Evolutionary conservation across 2,113 vertebrate genomes (phyloP).

Genomic region (Lipotes vexillifer): DNA sequence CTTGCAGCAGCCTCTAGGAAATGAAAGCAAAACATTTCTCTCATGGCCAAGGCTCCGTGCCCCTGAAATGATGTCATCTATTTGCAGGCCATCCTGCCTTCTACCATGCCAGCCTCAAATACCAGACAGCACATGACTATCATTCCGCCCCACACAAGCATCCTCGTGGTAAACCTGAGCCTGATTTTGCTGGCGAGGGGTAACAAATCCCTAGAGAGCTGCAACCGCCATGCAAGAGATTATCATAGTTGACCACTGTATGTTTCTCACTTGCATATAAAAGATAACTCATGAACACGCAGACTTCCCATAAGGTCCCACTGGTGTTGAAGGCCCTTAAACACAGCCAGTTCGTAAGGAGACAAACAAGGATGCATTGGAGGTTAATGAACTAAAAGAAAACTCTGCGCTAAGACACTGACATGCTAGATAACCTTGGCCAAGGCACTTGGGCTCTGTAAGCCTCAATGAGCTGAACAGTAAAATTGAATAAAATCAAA

Average conservation of each 20-base stretch:
- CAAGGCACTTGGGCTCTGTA: conserved; percentile 41
- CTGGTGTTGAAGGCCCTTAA: not conserved
- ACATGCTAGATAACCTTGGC: not conserved
- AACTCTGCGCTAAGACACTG: conserved; percentile 11
- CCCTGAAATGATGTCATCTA: conserved; percentile 65
- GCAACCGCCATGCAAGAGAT: not conserved
- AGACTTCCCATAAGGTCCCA: conserved; percentile 7
- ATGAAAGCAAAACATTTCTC: conserved; percentile 64
- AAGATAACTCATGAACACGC: conserved; percentile 8
- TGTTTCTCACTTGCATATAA: conserved; percentile 48
- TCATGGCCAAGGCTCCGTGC: conserved; percentile 45
- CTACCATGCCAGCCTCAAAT: not conserved
- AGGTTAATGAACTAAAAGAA: conserved; percentile 45
- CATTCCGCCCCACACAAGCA: not conserved
- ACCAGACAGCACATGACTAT: conserved; percentile 11
- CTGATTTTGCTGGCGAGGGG: not conserved
- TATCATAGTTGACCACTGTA: conserved; percentile 15
- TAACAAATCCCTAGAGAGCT: not conserved
- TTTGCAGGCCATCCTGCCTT: conserved; percentile 60
- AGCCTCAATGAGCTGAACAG: conserved; percentile 32
- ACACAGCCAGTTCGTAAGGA: not conserved
- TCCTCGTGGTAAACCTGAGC: not conserved
- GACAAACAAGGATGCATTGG: not conserved
- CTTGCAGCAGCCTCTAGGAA: conserved; percentile 64
- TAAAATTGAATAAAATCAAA: conserved; percentile 49